These are phyloP conservation scores for Geodia barretti DNA, from an alignment of 37 sponge, comb jelly and placozoan genomes.

Conservation along the genomic window DNA sequence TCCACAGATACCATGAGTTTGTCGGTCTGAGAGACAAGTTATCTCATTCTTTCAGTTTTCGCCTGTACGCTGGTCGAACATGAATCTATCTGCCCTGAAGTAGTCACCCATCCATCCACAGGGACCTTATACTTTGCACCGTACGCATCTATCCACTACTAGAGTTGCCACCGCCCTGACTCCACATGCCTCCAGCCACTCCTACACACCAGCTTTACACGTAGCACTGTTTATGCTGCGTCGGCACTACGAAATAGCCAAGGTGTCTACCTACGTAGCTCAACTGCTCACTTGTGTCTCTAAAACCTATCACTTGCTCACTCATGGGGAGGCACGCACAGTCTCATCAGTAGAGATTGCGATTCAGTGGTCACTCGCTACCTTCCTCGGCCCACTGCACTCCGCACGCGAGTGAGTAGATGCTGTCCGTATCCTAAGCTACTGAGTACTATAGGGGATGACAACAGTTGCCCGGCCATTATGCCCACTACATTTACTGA, in stretches of 20 bases:
- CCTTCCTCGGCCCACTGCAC: constrained; percentile 8
- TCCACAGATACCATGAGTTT: constrained; percentile 55
- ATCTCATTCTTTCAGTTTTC: constrained; percentile 42
- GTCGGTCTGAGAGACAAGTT: constrained; percentile 47
- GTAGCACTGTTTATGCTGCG: too few relatives aligned
- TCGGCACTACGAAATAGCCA: too few relatives aligned
- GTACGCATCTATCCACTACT: too few relatives aligned
- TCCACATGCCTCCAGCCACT: too few relatives aligned
- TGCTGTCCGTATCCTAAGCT: background rate
- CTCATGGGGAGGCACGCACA: constrained; percentile 18
- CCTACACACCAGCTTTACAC: too few relatives aligned
- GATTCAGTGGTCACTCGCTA: constrained; percentile 20
- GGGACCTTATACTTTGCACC: background rate
- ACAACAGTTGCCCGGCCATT: too few relatives aligned
- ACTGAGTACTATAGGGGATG: too few relatives aligned
- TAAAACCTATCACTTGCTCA: constrained; percentile 3
- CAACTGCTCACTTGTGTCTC: background rate
- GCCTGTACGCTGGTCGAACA: constrained; percentile 37
- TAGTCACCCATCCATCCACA: constrained; percentile 25
- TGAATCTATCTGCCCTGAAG: constrained; percentile 39
- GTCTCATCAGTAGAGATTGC: constrained; percentile 44
- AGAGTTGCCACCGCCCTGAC: too few relatives aligned
- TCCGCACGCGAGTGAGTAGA: constrained; percentile 1
- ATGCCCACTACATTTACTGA: too few relatives aligned
- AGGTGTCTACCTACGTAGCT: constrained; percentile 2